These are phyloP conservation scores for Laspeyria flexula DNA, from an alignment of 2,888 invertebrate species.

Conservation along the genomic window DNA sequence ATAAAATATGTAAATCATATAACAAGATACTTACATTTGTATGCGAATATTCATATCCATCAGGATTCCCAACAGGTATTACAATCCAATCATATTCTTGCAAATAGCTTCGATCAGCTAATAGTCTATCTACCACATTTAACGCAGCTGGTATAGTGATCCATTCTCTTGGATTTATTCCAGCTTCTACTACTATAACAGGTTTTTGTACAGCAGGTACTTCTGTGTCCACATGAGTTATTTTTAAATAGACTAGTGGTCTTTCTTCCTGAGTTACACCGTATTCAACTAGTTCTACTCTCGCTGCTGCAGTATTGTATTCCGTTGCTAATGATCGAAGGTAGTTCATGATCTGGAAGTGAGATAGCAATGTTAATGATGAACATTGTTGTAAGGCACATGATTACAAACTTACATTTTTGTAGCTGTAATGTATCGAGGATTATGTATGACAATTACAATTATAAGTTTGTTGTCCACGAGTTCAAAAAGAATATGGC, in stretches of 20 bases:
- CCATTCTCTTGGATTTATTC: conserved; percentile 90
- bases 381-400: no score
- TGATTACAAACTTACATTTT: no score
- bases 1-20: no score
- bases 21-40: conserved; percentile 78
- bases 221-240: conserved; percentile 61
- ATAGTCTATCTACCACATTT: conserved; percentile 86
- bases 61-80: conserved; percentile 90
- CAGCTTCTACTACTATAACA: conserved; percentile 86
- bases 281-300: conserved; percentile 55
- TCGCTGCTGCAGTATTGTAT: conserved; percentile 46
- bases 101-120: conserved; percentile 79
- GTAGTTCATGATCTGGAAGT: conserved; percentile 64
- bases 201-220: conserved; percentile 63
- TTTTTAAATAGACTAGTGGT: conserved; percentile 76
- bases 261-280: conserved; percentile 61
- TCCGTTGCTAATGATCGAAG: conserved; percentile 48
- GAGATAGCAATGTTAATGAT: background rate
- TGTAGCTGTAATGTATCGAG: no score
- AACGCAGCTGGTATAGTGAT: conserved; percentile 88
- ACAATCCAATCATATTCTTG: conserved; percentile 88
- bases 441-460: no score
- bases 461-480: no score
- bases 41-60: conserved; percentile 90
- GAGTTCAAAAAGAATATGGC: no score